Base-by-base conservation (phyloP, 1,140 invertebrate species). In the Neodiprion pinetum region DNA sequence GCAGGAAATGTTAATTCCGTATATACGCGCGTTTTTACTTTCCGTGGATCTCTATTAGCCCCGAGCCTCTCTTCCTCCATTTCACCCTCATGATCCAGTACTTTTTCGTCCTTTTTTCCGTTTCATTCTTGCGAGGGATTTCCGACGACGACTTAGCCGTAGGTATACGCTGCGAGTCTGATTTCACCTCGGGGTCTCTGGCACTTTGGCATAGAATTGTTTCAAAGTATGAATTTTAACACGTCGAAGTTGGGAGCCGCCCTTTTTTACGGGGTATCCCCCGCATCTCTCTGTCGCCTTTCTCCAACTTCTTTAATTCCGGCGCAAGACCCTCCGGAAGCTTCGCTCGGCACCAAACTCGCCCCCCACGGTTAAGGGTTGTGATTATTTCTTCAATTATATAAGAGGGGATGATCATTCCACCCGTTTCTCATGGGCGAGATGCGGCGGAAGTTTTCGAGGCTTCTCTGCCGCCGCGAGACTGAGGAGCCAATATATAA, bases 21-120 rank as follows among this genome's bases (percentile, higher is more conserved):
- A 75, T 72, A 67, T 66, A 65, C 21, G 12, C 21, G 12, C 28
- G 28, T 40, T 40, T 40, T 40, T 40, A 40, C 28, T 76, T 70
- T 76, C 76, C 75, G 75, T 80, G 53, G 9, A 61, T 80, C 76
- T 77, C 72, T 49, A 80, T 78, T 69, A 69, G 67, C 21, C 14
- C 11, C 17, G 61, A 14, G 17, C 61, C 28, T 65, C 61, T 7
- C 17, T 65, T 65, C 17, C 17, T 65, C 12, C 17, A 14, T 7
- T 65, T 17, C 17, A 65, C 61, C 61, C 17, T 65, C 28, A 40
- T 40, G 28, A 5, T 40, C 28, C 28, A 4, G 28, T 40, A 40
- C 28, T 40, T 40, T 40, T 40, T 40, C 28, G 5, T 40, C 28
- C 28, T 40, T 40, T 40, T 40, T 40, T 40, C 28, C 28, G 28